Percentiles rank a stretch among this genome's conserved stretches.
phyloP scores from a whole-genome alignment of 2,888 invertebrate species.

The Venusia cambrica region DNA sequence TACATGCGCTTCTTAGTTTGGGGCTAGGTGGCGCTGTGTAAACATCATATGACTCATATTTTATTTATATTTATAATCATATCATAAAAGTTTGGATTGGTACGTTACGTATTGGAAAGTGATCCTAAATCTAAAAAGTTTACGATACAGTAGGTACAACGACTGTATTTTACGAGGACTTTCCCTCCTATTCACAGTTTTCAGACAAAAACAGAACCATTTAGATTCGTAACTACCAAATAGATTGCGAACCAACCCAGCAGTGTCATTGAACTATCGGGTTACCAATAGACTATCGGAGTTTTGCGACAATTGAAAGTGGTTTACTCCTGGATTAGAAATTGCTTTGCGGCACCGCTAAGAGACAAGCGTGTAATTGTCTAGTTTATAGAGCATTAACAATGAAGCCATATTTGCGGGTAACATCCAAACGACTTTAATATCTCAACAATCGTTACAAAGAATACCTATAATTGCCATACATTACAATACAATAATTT shows the following conservation, averaged over 20 bases:
- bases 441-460: too few species aligned
- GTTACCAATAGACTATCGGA: slow-evolving; percentile 6
- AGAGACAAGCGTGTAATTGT: slow-evolving; percentile 6
- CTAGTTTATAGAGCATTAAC: slow-evolving; percentile 3
- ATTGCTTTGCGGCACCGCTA: slow-evolving; percentile 7
- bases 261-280: slow-evolving; percentile 33
- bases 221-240: slow-evolving; percentile 7
- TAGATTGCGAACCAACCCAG: slow-evolving; percentile 28
- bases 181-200: background rate
- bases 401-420: background rate
- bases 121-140: too few species aligned
- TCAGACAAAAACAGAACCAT: slow-evolving; percentile 17
- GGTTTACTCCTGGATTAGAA: slow-evolving; percentile 9
- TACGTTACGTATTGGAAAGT: too few species aligned
- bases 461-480: too few species aligned
- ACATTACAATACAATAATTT: too few species aligned
- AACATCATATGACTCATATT: too few species aligned
- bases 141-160: too few species aligned
- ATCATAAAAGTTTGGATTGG: too few species aligned
- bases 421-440: too few species aligned
- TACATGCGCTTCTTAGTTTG: too few species aligned
- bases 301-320: slow-evolving; percentile 9
- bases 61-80: too few species aligned
- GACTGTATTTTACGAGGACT: slow-evolving; percentile 1
- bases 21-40: too few species aligned